These are phyloP conservation scores for Dicerorhinus sumatrensis DNA, from an alignment of 2,113 vertebrate species.

Conservation along the genomic window DNA sequence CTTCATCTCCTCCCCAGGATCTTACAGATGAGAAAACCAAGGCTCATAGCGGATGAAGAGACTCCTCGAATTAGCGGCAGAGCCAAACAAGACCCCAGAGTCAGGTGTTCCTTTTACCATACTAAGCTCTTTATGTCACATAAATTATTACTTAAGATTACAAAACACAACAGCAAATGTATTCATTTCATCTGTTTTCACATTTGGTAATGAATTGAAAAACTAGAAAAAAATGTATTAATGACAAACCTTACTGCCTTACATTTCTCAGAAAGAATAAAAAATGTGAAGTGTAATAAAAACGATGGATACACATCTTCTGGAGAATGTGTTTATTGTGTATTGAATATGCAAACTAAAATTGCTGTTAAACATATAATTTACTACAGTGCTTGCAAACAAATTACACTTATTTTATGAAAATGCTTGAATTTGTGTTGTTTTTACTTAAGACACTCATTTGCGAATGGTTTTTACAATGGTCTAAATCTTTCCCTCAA, in stretches of 20 bases:
- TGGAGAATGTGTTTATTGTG: background rate
- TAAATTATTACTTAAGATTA: background rate
- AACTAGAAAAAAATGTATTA: background rate
- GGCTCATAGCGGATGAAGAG: background rate
- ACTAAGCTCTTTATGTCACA: background rate
- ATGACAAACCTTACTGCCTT: background rate
- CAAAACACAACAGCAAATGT: background rate
- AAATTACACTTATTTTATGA: constrained; percentile 30
- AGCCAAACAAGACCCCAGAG: background rate
- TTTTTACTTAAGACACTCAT: background rate
- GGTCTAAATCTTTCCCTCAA: background rate
- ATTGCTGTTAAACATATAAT: background rate
- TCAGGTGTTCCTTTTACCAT: background rate
- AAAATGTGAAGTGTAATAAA: background rate
- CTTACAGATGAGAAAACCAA: background rate
- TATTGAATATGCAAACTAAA: constrained; percentile 22
- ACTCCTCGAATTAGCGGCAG: background rate
- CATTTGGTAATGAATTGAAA: background rate
- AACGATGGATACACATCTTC: background rate
- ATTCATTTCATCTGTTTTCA: background rate
- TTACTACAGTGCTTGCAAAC: background rate
- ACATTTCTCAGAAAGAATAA: background rate
- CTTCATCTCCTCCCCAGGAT: rapidly evolving
- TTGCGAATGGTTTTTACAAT: background rate
- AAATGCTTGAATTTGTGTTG: background rate